Evolutionary conservation across 2,797 vertebrate genomes (phyloP), one percentile per base, ranked within the genome.

Genomic region (Ptychobarbus kaznakovi): DNA sequence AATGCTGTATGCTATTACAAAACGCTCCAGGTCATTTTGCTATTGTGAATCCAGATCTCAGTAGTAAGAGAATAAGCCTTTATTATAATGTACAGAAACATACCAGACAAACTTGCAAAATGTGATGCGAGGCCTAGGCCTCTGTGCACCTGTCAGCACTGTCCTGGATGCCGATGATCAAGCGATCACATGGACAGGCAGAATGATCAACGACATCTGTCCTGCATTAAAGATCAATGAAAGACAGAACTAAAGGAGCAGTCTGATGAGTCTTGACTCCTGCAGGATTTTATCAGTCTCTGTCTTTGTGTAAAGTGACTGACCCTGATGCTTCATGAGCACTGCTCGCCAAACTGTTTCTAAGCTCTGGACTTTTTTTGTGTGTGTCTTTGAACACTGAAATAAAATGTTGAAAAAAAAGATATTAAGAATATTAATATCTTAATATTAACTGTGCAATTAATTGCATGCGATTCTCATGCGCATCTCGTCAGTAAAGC

Each of bases 271-370:
- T 87, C 90, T 82, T 82, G 90, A 92, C 85, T 42, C 51, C n/a
- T 35, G 89, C 93, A 94, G 93, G 93, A 93, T 92, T 92, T 91
- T 90, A 88, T 90, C 92, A 92, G 51, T 15, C 89, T 87, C 86
- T 88, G 91, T 89, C 89, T 92, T 92, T 90, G 35, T 58, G 75
- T 61, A 61, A 78, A 61, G 22, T 42, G 56, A 78, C 75, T 42
- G 58, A 61, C 22, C 38, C 38, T 78, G 35, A 61, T 42, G 35
- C 51, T 58, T 12, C 20, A 25, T 20, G 20, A 56, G 32, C 49
- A 76, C 20, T 7, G n/a, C 9, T 15, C 11, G 9, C 66, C 32
- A 69, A 40, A 69, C 18, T 2, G 20, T 69, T 69, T 69, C 35
- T 69, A 40, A 22, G 0, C 20, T 69, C 35, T 40, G 20, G 20